Base-by-base conservation (phyloP, 2,888 invertebrate species). In the Leuctra nigra region DNA sequence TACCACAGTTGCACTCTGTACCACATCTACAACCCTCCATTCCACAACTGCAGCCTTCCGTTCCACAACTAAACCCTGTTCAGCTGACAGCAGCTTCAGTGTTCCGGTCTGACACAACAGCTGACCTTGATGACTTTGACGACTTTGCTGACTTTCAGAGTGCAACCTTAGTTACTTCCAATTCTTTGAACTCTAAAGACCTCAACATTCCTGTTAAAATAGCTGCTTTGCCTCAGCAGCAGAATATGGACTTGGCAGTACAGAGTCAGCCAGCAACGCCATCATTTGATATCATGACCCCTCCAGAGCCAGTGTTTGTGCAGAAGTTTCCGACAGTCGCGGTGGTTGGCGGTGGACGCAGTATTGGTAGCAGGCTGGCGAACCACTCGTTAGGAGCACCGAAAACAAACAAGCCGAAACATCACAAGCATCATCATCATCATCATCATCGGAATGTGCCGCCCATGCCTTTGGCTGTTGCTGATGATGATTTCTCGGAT, bases 111-210 rank as follows among this genome's bases (percentile, higher is more conserved):
- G 23, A 24, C 14, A 20, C n/a, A n/a, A n/a, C 47, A 4, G 14
- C 14, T 38, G 20, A 2, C 16, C 22, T 47, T 35, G 59, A 54
- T 41, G 57, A 57, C 48, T 62, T 63, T 57, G 75, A 76, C 61
- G 77, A 77, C 14, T 77, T 77, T 62, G 71, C 73, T 1, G 77
- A 77, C 24, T 77, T 77, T 61, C 76, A 77, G 64, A 75, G 74
- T 63, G 67, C 66, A 20, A 53, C 59, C 6, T 14, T 20, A 4
- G 2, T 20, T n/a, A 35, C 11, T 18, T 54, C 46, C 18, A 29
- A 53, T 29, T 16, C 55, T 13, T 14, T 16, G 33, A 38, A 36
- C 22, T n/a, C 44, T 36, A 13, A 50, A 4, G 41, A 41, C 4
- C 29, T 4, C 4, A 25, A 3, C 41, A 18, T 6, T 4, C 3